Evolutionary conservation across 2,113 vertebrate genomes (phyloP), one percentile per base, ranked within the genome.

Genomic region (Tauraco erythrolophus): DNA sequence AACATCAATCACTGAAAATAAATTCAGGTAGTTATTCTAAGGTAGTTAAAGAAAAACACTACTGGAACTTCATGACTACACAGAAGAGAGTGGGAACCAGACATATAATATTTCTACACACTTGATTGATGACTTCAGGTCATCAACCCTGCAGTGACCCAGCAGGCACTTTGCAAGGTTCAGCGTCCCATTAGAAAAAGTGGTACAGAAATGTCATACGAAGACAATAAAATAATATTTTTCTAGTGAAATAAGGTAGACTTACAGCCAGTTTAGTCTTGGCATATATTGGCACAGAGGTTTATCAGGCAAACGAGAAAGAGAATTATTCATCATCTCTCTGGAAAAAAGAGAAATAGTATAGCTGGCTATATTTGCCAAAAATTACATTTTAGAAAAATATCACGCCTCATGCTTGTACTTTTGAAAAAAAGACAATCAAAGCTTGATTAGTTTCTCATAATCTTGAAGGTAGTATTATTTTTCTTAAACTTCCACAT

Each of bases 261-360:
- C 99, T 99, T 98, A 99, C 99, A 99, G 98, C 99, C 99, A 99
- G 65, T 98, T 99, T 58, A 99, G 96, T 66, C 96, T 98, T 21
- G 99, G 99, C 99, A 99, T 99, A 93, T 99, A 97, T 64, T 97
- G 98, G 91, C 99, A 99, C 62, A 99, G 97, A 95, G 98, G 96
- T 92, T 98, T 96, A 93, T 98, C 97, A 62, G 98, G 98, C 71
- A 99, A 89, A 65, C 14, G 97, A 68, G 93, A 83, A 88, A 99
- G 97, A 78, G 98, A 98, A 85, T 99, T 99, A 95, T 99, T 99
- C 98, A 99, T 96, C 97, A 99, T 81, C 56, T 98, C 99, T 95
- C 99, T 99, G 97, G 61, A 93, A 94, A 94, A 85, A 89, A 96
- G 21, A 82, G 28, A 87, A 94, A 58, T 9, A 61, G 5, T 33